Base-by-base conservation (phyloP, 2,797 vertebrate species). In the Diceros bicornis region DNA sequence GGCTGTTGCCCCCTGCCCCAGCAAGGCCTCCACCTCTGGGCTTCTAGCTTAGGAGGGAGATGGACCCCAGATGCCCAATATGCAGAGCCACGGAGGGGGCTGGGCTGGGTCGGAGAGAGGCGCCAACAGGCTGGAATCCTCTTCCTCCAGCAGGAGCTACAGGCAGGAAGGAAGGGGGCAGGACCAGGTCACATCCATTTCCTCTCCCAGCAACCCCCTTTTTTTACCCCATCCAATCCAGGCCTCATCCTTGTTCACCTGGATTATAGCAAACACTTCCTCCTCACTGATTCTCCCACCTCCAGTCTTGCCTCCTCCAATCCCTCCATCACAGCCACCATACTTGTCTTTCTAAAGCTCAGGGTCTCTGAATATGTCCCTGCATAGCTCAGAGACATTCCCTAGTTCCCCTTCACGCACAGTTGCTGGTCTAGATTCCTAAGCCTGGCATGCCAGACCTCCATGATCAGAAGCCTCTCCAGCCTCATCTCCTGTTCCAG, bases 41-140 rank as follows among this genome's bases (percentile, higher is more conserved):
- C 32, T 94, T 92, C 71, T 96, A 97, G 89, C 96, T 97, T 52
- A 98, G 97, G 57, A 98, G 94, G 79, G 98, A 98, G 87, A 97
- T 95, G 61, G 97, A 98, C 7, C 96, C 97, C 47, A 97, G 84
- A 50, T 17, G 96, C 7, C 97, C 93, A 61, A 98, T 97, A 85
- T 93, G 97, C 75, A 98, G 87, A 79, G 98, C 97, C 78, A 98
- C 50, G 0, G 98, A 97, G 13, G 98, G 81, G 50, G 94, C 78
- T 89, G 96, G 61, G 68, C 74, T 92, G 75, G 97, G 96, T 34
- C 74, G 74, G 27, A 94, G 94, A 78, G 93, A 92, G 14, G 91
- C 89, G n/a, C 91, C 95, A 11, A 90, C 74, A 37, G 91, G 94
- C 66, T 97, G 96, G 88, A 96, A 97, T 94, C 94, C 97, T 97